A percentile compares a stretch with the other conserved stretches of the same genome.
phyloP scores from a whole-genome alignment of 2,797 vertebrate species.

The Syndactyla subalaris region DNA sequence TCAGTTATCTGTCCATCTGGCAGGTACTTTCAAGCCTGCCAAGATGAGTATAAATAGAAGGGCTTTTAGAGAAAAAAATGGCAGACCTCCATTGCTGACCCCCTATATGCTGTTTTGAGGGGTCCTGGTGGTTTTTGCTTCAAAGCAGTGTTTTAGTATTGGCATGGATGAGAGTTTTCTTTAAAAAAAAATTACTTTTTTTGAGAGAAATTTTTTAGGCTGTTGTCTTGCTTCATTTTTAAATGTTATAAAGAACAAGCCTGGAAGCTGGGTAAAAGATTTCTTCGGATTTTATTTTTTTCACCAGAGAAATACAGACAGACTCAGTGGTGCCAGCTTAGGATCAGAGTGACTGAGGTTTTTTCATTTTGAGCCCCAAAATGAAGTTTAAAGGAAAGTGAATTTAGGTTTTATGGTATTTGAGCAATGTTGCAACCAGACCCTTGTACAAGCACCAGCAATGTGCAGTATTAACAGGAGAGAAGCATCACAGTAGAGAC shows the following conservation, averaged over 20 bases:
- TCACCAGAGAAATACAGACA: background rate
- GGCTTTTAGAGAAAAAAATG: background rate
- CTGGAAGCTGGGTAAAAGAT: background rate
- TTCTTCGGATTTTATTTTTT: background rate
- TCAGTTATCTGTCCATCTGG: slow-evolving; percentile 58
- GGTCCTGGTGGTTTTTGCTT: background rate
- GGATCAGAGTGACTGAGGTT: background rate
- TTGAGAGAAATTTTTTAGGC: background rate
- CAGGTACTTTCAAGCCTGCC: slow-evolving; percentile 42
- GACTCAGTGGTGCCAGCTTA: background rate
- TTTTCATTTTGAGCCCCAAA: background rate
- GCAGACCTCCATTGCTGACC: background rate
- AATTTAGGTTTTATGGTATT: background rate
- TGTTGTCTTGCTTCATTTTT: background rate
- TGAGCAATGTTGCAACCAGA: background rate
- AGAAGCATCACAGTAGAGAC: background rate
- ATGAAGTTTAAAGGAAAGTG: background rate
- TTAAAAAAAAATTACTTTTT: background rate
- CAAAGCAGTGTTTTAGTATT: background rate
- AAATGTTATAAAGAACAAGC: background rate
- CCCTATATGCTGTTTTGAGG: background rate
- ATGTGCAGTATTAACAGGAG: background rate
- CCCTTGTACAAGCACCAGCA: background rate
- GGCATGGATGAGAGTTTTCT: background rate
- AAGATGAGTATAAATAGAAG: slow-evolving; percentile 21